phyloP scores from a whole-genome alignment of 2,797 vertebrate genomes.

The Ibycter americanus region DNA sequence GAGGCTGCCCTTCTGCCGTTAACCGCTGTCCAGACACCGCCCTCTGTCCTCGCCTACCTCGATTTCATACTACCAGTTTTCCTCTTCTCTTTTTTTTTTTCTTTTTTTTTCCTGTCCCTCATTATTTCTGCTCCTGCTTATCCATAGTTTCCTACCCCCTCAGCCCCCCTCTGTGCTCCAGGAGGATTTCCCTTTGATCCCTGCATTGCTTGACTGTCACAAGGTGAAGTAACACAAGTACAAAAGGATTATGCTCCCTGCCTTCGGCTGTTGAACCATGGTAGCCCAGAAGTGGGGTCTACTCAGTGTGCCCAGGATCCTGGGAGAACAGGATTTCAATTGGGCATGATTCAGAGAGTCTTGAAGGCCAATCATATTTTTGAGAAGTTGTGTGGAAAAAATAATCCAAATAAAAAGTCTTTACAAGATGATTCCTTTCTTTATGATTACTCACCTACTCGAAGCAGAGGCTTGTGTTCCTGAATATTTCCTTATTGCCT shows the following conservation, averaged over 20 bases:
- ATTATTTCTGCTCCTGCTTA: background rate
- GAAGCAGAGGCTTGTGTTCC: background rate
- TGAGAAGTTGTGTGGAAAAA: background rate
- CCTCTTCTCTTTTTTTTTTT: background rate
- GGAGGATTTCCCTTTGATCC: background rate
- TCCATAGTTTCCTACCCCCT: background rate
- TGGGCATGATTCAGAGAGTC: background rate
- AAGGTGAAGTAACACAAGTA: background rate
- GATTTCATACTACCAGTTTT: background rate
- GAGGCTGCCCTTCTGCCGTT: background rate
- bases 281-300: background rate
- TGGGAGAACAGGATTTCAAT: background rate
- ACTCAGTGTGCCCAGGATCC: background rate
- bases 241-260: background rate
- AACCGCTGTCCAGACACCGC: fast-evolving
- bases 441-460: background rate
- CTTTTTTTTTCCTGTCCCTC: background rate
- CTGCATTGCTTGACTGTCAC: background rate
- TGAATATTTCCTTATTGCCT: slow-evolving; percentile 11
- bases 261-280: background rate
- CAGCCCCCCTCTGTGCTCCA: background rate
- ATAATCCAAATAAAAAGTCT: no score
- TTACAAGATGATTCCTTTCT: background rate
- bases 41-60: background rate
- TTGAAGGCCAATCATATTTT: background rate